phyloP scores from a whole-genome alignment of 2,888 invertebrate species.

The Aporophyla nigra region DNA sequence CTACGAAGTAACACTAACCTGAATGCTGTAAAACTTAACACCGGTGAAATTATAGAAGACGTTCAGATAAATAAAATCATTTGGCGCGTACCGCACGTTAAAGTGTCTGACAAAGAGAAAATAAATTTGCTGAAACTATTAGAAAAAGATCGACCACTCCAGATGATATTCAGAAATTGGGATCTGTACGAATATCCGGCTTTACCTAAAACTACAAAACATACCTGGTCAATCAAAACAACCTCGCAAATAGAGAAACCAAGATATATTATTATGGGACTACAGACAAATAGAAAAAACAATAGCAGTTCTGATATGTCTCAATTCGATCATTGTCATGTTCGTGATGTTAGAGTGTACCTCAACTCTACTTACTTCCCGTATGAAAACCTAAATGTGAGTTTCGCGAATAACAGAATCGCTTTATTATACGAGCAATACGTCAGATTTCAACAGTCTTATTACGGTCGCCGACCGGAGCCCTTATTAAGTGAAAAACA shows the following conservation, averaged over 20 bases:
- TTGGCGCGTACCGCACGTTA: slow-evolving; percentile 22
- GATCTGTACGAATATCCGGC: too few species aligned
- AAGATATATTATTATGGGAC: too few species aligned
- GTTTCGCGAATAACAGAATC: too few species aligned
- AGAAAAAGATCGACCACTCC: slow-evolving; percentile 64
- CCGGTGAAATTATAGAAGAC: slow-evolving; percentile 11
- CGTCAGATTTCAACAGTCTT: background rate
- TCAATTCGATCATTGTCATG: too few species aligned
- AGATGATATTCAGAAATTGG: too few species aligned
- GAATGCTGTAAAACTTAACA: slow-evolving; percentile 16
- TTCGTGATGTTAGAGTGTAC: too few species aligned
- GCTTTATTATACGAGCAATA: too few species aligned
- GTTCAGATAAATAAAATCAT: slow-evolving; percentile 18
- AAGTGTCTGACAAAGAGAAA: slow-evolving; percentile 27
- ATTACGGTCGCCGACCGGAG: slow-evolving; percentile 8
- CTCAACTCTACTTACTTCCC: too few species aligned
- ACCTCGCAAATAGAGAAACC: slow-evolving; percentile 74
- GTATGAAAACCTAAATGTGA: too few species aligned
- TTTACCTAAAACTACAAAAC: slow-evolving; percentile 58
- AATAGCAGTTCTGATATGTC: too few species aligned
- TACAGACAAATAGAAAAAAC: too few species aligned
- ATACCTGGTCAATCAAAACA: slow-evolving; percentile 73
- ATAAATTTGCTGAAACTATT: slow-evolving; percentile 32
- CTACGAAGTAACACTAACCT: background rate
- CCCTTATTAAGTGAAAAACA: slow-evolving; percentile 20